These are phyloP conservation scores for Stenotaenia linearis DNA, from an alignment of 2,888 invertebrate genomes.

Conservation along the genomic window DNA sequence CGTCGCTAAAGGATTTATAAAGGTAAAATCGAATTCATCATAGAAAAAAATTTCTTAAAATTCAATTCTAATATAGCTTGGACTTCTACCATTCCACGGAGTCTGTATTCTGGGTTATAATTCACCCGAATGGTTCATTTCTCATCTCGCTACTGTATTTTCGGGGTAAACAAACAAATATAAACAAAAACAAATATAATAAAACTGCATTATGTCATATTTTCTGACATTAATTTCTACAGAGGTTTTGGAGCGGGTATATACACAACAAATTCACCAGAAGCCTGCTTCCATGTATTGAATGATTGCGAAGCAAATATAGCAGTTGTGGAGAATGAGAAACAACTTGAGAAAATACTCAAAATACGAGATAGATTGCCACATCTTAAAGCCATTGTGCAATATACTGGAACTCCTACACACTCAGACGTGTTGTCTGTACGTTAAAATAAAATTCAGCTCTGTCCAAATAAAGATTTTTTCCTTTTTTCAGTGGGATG, in stretches of 20 bases:
- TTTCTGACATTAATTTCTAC: conserved; percentile 30
- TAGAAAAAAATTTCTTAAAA: neutral
- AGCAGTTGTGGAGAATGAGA: conserved; percentile 65
- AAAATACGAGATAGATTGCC: conserved; percentile 36
- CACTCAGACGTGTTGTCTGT: too few species aligned
- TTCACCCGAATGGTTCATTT: conserved; percentile 80
- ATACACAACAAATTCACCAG: conserved; percentile 84
- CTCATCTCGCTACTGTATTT: conserved; percentile 78
- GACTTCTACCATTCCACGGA: conserved; percentile 68
- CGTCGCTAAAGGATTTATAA: neutral
- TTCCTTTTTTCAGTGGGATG: conserved; percentile 47
- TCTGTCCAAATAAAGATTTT: too few species aligned
- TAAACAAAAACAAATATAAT: too few species aligned
- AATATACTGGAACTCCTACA: too few species aligned
- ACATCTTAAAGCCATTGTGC: conserved; percentile 45
- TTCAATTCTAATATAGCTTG: conserved; percentile 56
- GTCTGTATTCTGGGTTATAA: conserved; percentile 91
- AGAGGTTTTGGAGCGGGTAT: conserved; percentile 80
- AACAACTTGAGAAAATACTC: conserved; percentile 46
- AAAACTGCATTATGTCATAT: too few species aligned
- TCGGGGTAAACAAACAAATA: conserved; percentile 58
- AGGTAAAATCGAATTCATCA: neutral
- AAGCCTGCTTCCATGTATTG: conserved; percentile 74
- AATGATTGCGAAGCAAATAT: conserved; percentile 73
- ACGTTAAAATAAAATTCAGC: too few species aligned